A percentile compares a stretch with the other conserved stretches of the same genome.
Evolutionary conservation across 2,797 vertebrate genomes (phyloP).

Genomic region (Gorsachius magnificus): DNA sequence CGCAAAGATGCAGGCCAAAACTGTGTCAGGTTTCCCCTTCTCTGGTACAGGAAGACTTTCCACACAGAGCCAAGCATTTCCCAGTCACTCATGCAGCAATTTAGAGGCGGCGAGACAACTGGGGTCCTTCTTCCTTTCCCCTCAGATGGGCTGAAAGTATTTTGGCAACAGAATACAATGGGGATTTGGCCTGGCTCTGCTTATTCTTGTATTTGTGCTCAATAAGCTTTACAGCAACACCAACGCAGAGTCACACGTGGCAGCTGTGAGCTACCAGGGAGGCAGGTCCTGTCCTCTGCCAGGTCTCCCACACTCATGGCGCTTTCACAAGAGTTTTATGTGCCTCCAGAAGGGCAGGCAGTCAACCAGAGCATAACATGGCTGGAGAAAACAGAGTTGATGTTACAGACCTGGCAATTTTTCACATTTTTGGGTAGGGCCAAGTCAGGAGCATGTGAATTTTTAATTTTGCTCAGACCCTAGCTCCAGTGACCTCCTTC

Average conservation of each 20-base stretch:
- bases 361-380: neutral
- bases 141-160: neutral
- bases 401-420: neutral
- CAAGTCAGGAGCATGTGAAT: neutral
- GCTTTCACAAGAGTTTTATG: neutral
- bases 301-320: neutral
- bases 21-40: neutral
- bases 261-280: neutral
- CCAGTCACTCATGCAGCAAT: neutral
- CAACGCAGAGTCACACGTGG: fast-evolving
- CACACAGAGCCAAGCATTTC: neutral
- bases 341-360: neutral
- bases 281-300: neutral
- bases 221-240: neutral
- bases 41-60: neutral
- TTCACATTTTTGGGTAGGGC: neutral
- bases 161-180: neutral
- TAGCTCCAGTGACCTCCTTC: neutral
- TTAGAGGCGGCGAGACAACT: neutral
- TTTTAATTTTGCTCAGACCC: neutral
- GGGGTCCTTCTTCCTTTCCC: neutral
- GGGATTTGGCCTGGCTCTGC: neutral
- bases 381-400: neutral
- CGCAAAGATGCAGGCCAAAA: neutral
- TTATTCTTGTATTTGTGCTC: neutral